Percentiles rank a stretch among this genome's conserved stretches.
Evolutionary conservation across 35 echinoderm and acorn worm species (phyloP).

Genomic region (Nesometra sesokonis): DNA sequence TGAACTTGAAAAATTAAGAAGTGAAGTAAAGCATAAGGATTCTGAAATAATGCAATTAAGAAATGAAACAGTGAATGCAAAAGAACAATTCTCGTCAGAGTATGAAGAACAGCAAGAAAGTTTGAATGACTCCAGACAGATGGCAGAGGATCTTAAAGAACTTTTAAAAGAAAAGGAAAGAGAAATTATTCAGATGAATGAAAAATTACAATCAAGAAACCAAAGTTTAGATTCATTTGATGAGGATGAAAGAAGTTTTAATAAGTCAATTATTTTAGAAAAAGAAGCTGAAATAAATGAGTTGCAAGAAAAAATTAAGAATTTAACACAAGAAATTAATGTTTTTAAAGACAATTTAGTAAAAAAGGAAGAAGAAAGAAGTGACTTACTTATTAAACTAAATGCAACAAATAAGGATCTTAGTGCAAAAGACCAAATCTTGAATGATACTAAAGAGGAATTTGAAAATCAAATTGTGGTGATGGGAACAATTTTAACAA

Average conservation of each 20-base stretch:
- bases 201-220: neutral
- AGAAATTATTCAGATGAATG: constrained; percentile 5
- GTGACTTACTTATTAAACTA: neutral
- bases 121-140: neutral
- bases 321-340: constrained; percentile 6
- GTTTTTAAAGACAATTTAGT: neutral
- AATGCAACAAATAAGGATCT: neutral
- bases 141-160: constrained; percentile 2
- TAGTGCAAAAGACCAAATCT: neutral
- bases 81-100: too few species aligned
- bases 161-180: constrained; percentile 11
- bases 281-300: constrained; percentile 36
- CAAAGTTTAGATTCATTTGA: neutral
- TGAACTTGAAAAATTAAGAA: constrained; percentile 23
- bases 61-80: neutral
- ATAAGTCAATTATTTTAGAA: constrained; percentile 25
- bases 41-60: neutral
- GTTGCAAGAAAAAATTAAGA: constrained; percentile 36
- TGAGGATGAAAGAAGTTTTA: constrained; percentile 4
- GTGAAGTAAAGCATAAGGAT: neutral
- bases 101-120: neutral
- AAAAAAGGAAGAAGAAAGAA: neutral
- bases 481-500: neutral
- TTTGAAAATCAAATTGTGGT: neutral
- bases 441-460: neutral